Base-by-base conservation (phyloP, 2,888 invertebrate species). In the Drosophila anceps region DNA sequence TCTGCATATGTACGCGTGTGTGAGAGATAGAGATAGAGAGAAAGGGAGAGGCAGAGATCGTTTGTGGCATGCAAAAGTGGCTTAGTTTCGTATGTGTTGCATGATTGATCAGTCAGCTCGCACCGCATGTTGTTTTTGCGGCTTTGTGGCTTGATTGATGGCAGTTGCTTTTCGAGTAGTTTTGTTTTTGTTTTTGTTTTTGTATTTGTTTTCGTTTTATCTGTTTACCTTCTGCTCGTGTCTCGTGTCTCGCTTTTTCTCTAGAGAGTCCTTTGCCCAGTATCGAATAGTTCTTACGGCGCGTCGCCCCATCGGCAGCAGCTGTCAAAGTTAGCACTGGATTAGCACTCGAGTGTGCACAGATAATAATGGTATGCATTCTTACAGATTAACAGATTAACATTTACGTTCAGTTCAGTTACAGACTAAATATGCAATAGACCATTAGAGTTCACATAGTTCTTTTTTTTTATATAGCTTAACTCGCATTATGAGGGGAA, bases 141-240 rank as follows among this genome's bases (percentile, higher is more conserved):
- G 72, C 64, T 79, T 76, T 80, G 66, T 62, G 41, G 48, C 58
- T 57, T 76, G 80, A 78, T 80, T 68, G 76, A 78, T 76, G 80
- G 9, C 51, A 64, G 24, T 59, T 55, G 43, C 59, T 35, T 24
- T 63, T 57, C 15, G 43, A 73, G 73, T 73, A 48, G 35, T 24
- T 44, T 31, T 39, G n/a, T 37, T 33, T 53, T 60, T 41, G 13
- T 48, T 41, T 29, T 51, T 20, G 12, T 58, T 44, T 41, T 35
- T 39, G n/a, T 37, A 27, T 53, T 60, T 41, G 13, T 24, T 24
- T 24, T 24, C 13, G 35, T 35, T 13, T 31, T 33, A 39, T 39
- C 39, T 31, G 58, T 53, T 39, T 20, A 33, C 67, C 54, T 54
- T 18, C 54, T 39, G 54, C 55, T 15, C 31, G 55, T 71, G 62